Conservation (phyloP, 1,140 invertebrate species). For the honey bee (Apis mellifera) region Amel_HAv3.1 CM009939.2:11344501-11345000, state of each 20-base stretch:
- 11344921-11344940: too few species aligned
- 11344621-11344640: slow-evolving; percentile 28
- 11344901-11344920: not conserved
- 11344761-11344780: not conserved
- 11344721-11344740: not conserved
- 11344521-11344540: not conserved
- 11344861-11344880: not conserved
- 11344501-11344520: not conserved
- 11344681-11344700: slow-evolving; percentile 41
- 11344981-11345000: not conserved
- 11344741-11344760: slow-evolving; percentile 26
- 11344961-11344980: not conserved
- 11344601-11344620: slow-evolving; percentile 18
- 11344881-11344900: too few species aligned
- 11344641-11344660: slow-evolving; percentile 59
- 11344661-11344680: slow-evolving; percentile 62
- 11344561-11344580: not conserved
- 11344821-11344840: not conserved
- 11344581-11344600: too few species aligned
- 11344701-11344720: slow-evolving; percentile 51
- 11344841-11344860: not conserved
- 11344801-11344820: not conserved
- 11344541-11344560: not conserved
- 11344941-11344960: too few species aligned
- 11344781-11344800: not conserved